phyloP scores from a whole-genome alignment of 1,140 invertebrate genomes.

The Philaenus spumarius region DNA sequence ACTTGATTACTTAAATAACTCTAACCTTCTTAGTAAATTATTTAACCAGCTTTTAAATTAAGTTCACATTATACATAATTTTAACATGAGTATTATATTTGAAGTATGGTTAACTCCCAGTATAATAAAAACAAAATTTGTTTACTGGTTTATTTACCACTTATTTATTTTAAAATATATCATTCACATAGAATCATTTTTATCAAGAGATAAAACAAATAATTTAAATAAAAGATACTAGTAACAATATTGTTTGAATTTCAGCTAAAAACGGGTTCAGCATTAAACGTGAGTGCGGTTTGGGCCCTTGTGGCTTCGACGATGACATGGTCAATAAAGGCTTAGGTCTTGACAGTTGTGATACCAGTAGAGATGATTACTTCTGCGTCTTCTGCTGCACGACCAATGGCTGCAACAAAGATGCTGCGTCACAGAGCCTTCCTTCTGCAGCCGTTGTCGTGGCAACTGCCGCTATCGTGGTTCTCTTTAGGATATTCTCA shows the following conservation, averaged over 20 bases:
- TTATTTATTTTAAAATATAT: too few relatives aligned
- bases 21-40: too few relatives aligned
- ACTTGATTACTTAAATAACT: too few relatives aligned
- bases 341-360: conserved; percentile 42
- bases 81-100: too few relatives aligned
- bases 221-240: neutral
- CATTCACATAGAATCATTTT: neutral
- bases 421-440: neutral
- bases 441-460: neutral
- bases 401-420: conserved; percentile 37
- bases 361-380: conserved; percentile 39
- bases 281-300: conserved; percentile 44
- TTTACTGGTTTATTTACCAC: too few relatives aligned
- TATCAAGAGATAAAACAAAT: too few relatives aligned
- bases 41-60: too few relatives aligned
- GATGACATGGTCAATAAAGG: conserved; percentile 39
- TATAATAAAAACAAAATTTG: too few relatives aligned
- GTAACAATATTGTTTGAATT: conserved; percentile 28
- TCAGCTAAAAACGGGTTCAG: conserved; percentile 38
- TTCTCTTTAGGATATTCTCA: neutral
- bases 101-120: too few relatives aligned
- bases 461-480: neutral
- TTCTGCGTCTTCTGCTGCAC: conserved; percentile 40
- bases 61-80: too few relatives aligned
- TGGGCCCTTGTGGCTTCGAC: conserved; percentile 45